Evolutionary conservation across 2,888 invertebrate genomes (phyloP).

Genomic region (Cephus spinipes): DNA sequence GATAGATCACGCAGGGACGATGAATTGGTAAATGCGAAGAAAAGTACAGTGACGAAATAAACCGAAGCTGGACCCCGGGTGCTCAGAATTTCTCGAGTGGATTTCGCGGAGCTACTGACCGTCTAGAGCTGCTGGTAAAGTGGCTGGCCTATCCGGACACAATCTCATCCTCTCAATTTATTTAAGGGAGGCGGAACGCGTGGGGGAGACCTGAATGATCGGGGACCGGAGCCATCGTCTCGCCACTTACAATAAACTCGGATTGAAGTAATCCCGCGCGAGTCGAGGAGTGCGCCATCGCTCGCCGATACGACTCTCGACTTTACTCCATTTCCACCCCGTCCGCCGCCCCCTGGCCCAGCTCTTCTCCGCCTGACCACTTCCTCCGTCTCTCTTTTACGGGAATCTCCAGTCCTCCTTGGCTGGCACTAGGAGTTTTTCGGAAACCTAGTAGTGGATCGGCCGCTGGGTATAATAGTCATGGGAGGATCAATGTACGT

Average conservation of each 20-base stretch:
- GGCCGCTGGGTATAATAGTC: slow-evolving; percentile 33
- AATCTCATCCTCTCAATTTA: slow-evolving; percentile 24
- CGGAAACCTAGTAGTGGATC: slow-evolving; percentile 38
- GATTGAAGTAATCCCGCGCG: slow-evolving; percentile 38
- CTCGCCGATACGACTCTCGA: slow-evolving; percentile 20
- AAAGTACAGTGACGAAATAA: no score
- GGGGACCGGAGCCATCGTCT: slow-evolving; percentile 15
- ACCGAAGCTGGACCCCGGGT: no score
- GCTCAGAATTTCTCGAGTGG: no score
- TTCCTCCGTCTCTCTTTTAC: no score
- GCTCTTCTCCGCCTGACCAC: slow-evolving; percentile 18
- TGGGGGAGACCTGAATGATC: slow-evolving; percentile 10
- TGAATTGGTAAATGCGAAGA: no score
- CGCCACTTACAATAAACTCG: slow-evolving; percentile 38
- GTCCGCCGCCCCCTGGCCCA: neutral
- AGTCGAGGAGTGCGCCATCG: slow-evolving; percentile 14
- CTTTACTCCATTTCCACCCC: slow-evolving; percentile 8
- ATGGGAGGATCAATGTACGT: slow-evolving; percentile 1
- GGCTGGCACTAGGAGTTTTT: neutral
- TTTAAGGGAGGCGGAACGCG: slow-evolving; percentile 13
- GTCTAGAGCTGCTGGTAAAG: slow-evolving; percentile 1
- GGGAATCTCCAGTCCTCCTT: no score
- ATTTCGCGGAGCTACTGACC: neutral
- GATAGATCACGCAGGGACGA: no score
- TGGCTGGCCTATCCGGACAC: slow-evolving; percentile 15